Conservation (phyloP, 92 coral and sea anemone species). For the Pocillopora meandrina region DNA sequence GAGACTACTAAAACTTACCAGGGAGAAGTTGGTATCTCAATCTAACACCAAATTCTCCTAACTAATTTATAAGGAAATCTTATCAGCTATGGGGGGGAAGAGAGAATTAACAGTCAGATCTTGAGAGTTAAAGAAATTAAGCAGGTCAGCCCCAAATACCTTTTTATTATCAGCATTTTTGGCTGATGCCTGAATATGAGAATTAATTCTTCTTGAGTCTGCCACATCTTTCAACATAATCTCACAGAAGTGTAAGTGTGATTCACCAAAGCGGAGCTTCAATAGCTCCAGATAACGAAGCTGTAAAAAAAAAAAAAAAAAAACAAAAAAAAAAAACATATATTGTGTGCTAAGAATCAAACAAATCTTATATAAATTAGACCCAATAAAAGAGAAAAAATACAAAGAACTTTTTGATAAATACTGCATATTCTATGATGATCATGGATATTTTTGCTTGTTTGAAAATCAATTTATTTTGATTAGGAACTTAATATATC, state of each 20-base stretch:
- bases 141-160: background rate
- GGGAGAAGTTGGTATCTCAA: too few relatives aligned
- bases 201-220: conserved; percentile 92
- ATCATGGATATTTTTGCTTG: too few relatives aligned
- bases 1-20: too few relatives aligned
- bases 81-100: too few relatives aligned
- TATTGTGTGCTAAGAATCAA: background rate
- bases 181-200: conserved; percentile 77
- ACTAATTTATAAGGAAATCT: too few relatives aligned
- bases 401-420: background rate
- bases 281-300: conserved; percentile 95
- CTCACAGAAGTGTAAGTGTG: conserved; percentile 98
- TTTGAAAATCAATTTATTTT: too few relatives aligned
- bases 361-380: too few relatives aligned
- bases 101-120: too few relatives aligned
- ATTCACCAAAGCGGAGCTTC: conserved; percentile 96
- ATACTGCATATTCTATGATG: too few relatives aligned
- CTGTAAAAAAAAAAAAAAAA: conserved; percentile 36
- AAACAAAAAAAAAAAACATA: background rate
- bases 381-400: background rate
- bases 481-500: too few relatives aligned
- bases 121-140: background rate
- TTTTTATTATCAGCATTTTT: conserved; percentile 4
- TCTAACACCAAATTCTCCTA: too few relatives aligned
- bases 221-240: conserved; percentile 96